Evolutionary conservation across 2,888 invertebrate genomes (phyloP).

Genomic region (Athrips mouffetella): DNA sequence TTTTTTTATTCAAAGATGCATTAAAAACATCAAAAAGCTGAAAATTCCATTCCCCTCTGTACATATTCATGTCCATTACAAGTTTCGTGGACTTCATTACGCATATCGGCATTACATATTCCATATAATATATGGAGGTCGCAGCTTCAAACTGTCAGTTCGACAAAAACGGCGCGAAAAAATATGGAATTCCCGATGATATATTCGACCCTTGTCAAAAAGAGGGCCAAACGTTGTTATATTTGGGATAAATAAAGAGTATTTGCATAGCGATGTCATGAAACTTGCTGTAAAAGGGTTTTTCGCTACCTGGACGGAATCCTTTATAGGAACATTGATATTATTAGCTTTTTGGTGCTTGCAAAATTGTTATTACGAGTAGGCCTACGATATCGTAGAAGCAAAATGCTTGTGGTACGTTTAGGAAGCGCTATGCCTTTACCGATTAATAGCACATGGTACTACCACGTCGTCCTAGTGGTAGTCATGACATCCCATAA

Average conservation of each 20-base stretch:
- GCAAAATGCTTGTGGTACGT: no score
- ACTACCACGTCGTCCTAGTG: no score
- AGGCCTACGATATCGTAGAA: no score
- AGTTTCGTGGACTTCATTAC: slow-evolving; percentile 37
- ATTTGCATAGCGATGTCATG: slow-evolving; percentile 25
- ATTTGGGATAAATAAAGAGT: slow-evolving; percentile 29
- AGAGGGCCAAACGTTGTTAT: slow-evolving; percentile 35
- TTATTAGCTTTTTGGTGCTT: slow-evolving; percentile 4
- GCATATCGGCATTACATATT: slow-evolving; percentile 34
- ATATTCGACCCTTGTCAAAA: slow-evolving; percentile 58
- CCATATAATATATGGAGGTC: slow-evolving; percentile 55
- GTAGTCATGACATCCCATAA: no score
- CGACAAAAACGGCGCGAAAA: slow-evolving; percentile 46
- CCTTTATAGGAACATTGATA: slow-evolving; percentile 3
- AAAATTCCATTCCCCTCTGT: background rate
- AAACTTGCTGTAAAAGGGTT: slow-evolving; percentile 14
- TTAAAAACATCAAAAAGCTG: background rate
- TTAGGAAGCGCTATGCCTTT: no score
- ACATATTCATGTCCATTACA: slow-evolving; percentile 23
- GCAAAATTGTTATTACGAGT: no score
- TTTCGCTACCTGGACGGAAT: slow-evolving; percentile 2
- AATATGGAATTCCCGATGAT: slow-evolving; percentile 54
- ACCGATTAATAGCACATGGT: no score
- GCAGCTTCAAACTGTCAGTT: slow-evolving; percentile 38
- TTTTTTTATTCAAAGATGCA: background rate